Evolutionary conservation across 2,888 invertebrate species (phyloP), one percentile per base, ranked within the genome.

Genomic region (Drosophila setosimentum): DNA sequence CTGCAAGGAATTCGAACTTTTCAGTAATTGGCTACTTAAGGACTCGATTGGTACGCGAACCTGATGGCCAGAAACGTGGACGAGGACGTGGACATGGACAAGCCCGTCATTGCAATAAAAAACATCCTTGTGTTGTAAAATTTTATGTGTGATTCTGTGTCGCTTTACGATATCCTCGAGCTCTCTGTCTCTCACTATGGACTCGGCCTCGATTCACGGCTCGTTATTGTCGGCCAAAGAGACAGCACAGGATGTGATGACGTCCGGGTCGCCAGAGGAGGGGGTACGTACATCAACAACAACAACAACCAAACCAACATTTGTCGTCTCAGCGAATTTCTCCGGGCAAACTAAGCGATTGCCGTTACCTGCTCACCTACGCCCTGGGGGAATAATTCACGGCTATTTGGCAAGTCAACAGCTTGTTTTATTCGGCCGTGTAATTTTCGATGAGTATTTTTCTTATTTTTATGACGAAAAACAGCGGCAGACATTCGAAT

Each of bases 331-430:
- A 85, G 90, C 90, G 72, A 87, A 74, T 83, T 82, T 70, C 58
- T 67, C 60, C 50, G 53, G 68, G 69, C 55, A 69, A 82, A 82
- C 81, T 87, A 85, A 79, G 86, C 88, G 86, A 87, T 89, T 89
- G 86, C 86, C 87, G 79, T 87, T 87, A 89, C 90, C 86, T 89
- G 87, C 81, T 78, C 83, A 87, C 86, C 88, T 87, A 83, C 83
- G 81, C 88, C 87, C 87, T 81, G 69, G 73, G 90, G 88, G 90
- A 87, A 88, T 90, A 90, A 88, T 90, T 88, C 87, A 87, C 89
- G 89, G 87, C 88, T 90, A 90, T 87, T 87, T 87, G 90, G 87
- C 90, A 88, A 87, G 87, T 87, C 87, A 87, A 90, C 87, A 87
- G 90, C 90, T 87, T 89, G 87, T 87, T 87, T 89, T 82, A 84